Base-by-base conservation (phyloP, 2,113 vertebrate species). In the Pholis gunnellus region DNA sequence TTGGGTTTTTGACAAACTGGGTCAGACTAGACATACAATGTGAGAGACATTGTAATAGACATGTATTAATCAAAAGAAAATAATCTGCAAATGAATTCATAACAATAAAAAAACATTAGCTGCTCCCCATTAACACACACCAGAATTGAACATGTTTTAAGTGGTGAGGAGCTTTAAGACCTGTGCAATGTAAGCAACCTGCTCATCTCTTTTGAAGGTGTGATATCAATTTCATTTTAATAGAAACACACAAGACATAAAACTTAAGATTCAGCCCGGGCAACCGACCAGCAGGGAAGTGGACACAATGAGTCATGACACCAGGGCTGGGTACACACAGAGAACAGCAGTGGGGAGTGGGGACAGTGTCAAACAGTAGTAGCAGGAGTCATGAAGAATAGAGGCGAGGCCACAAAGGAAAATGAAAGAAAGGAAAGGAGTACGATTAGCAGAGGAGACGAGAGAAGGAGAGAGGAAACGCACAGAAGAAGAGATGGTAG, bases 221-320 rank as follows among this genome's bases (percentile, higher is more conserved):
- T 1, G 8, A 13, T 13, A 17, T 46, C 6, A 46, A 34, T 65
- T 5, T 3, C 7, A 25, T 17, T 29, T 59, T n/a, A 25, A 59
- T 1, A 29, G 10, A 40, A 36, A 5, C 13, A 11, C 5, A 54
- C 7, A 38, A 63, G 7, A 22, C 2, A 64, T 46, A 11, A 22
- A 60, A 42, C 15, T 56, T 10, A 27, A 9, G 4, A 17, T 29
- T 57, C 27, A 38, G 14, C 20, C 50, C 3, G 1, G 25, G 10
- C 20, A 44, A 20, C 5, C 22, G 52, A 38, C 60, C 63, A 40
- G 27, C 22, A 29, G n/a, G 56, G 17, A n/a, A 14, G 31, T 59
- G 44, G 22, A 63, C 68, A 40, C 13, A 69, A 60, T 75, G 65
- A 71, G 40, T 86, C 70, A 78, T 60, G 50, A 66, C 46, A 59